Percentiles rank a stretch among this genome's conserved stretches.
Evolutionary conservation across 2,113 vertebrate genomes (phyloP).

Genomic region (Albula glossodonta): DNA sequence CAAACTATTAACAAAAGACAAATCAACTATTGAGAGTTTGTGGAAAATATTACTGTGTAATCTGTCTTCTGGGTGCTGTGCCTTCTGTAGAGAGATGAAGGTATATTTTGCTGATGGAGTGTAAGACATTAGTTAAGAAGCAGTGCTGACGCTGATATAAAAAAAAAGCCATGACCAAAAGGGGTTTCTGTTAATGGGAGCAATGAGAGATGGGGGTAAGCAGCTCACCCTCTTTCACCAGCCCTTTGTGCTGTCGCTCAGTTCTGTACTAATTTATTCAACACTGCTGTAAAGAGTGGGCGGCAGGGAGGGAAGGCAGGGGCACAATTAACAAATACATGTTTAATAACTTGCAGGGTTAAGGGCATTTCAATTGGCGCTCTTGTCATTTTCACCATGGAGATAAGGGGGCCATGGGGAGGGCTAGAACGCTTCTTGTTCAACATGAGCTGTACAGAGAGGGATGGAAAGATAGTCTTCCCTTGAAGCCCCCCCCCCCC

Average conservation of each 20-base stretch:
- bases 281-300: background rate
- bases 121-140: background rate
- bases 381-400: slow-evolving; percentile 29
- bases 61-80: background rate
- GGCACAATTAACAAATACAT: slow-evolving; percentile 9
- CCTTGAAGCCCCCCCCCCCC: background rate
- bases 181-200: background rate
- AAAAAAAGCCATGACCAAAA: background rate
- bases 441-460: slow-evolving; percentile 18
- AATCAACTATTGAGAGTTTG: background rate
- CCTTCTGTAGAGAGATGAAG: background rate
- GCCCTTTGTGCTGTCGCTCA: slow-evolving; percentile 6
- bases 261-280: background rate
- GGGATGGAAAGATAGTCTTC: background rate
- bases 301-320: background rate
- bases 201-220: background rate
- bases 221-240: background rate
- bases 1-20: too few species aligned
- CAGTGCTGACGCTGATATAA: background rate
- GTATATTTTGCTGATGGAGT: background rate
- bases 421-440: slow-evolving; percentile 15
- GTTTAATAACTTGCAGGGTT: slow-evolving; percentile 16
- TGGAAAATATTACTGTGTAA: background rate
- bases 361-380: slow-evolving; percentile 20
- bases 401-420: background rate